Percentiles rank a stretch among this genome's conserved stretches.
phyloP scores from a whole-genome alignment of 2,888 invertebrate genomes.

The Temnothorax unifasciatus region DNA sequence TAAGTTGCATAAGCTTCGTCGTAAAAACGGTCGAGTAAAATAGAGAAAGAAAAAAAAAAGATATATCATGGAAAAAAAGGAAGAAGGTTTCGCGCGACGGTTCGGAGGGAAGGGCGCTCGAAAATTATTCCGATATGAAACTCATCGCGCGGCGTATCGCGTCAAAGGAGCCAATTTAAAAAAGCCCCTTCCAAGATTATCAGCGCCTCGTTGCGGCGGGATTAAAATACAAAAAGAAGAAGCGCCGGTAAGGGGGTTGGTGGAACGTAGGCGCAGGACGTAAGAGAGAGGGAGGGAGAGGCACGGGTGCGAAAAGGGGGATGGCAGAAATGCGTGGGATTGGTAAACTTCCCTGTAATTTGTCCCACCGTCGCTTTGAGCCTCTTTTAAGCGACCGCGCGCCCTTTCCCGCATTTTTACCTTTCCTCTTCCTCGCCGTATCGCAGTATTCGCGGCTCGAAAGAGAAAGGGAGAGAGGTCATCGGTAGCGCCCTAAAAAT shows the following conservation, averaged over 20 bases:
- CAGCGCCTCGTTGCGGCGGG: slow-evolving; percentile 76
- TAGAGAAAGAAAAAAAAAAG: slow-evolving; percentile 58
- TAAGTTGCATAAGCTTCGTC: slow-evolving; percentile 61
- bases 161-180: slow-evolving; percentile 86
- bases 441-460: slow-evolving; percentile 5
- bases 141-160: slow-evolving; percentile 83
- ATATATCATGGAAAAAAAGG: slow-evolving; percentile 42
- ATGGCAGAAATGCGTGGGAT: slow-evolving; percentile 75
- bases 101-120: slow-evolving; percentile 64
- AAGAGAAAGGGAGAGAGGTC: slow-evolving; percentile 61
- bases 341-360: slow-evolving; percentile 85
- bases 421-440: slow-evolving; percentile 39
- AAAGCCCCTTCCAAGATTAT: slow-evolving; percentile 85
- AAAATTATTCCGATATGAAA: slow-evolving; percentile 86
- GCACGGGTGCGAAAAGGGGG: slow-evolving; percentile 58
- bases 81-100: slow-evolving; percentile 40
- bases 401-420: slow-evolving; percentile 55
- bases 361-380: slow-evolving; percentile 82
- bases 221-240: slow-evolving; percentile 72
- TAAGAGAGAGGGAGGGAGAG: slow-evolving; percentile 36
- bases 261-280: slow-evolving; percentile 22
- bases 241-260: slow-evolving; percentile 40
- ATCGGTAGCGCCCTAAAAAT: slow-evolving; percentile 48
- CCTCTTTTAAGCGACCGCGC: slow-evolving; percentile 79
- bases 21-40: slow-evolving; percentile 66